Evolutionary conservation across 2,888 invertebrate genomes (phyloP).

Genomic region (Morinoia aosen): DNA sequence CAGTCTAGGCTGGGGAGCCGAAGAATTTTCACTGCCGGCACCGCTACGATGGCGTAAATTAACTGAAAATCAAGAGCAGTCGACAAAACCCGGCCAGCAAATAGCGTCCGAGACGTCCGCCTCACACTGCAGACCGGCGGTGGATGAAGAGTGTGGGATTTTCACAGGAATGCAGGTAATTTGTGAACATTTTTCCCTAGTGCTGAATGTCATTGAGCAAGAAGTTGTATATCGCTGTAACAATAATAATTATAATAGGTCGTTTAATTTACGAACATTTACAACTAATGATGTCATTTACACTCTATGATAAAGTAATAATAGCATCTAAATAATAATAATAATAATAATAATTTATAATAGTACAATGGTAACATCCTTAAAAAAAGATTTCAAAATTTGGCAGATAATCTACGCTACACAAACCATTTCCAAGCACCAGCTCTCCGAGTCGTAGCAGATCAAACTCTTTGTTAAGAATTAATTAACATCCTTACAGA

Average conservation of each 20-base stretch:
- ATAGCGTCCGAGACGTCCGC: neutral
- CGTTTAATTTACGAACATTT: constrained; percentile 46
- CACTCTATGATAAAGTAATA: constrained; percentile 49
- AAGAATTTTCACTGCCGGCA: no score
- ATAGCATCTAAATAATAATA: constrained; percentile 45
- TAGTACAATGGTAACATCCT: constrained; percentile 30
- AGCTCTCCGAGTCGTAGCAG: neutral
- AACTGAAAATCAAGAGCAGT: no score
- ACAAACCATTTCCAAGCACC: neutral
- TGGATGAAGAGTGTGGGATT: neutral
- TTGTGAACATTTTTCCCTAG: neutral
- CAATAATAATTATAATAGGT: constrained; percentile 41
- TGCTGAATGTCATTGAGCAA: constrained; percentile 35
- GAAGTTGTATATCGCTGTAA: constrained; percentile 33
- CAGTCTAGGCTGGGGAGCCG: no score
- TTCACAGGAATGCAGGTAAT: neutral
- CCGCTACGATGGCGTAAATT: no score
- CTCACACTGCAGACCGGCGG: neutral
- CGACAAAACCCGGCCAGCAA: no score
- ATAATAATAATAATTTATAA: constrained; percentile 42
- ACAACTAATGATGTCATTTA: constrained; percentile 50
- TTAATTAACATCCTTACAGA: neutral
- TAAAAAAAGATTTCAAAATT: constrained; percentile 6
- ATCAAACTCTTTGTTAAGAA: neutral
- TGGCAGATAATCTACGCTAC: constrained; percentile 6